Percentiles rank a stretch among this genome's conserved stretches.
These are phyloP conservation scores for Cervus canadensis DNA, from an alignment of 2,113 vertebrate genomes.

Conservation along the genomic window DNA sequence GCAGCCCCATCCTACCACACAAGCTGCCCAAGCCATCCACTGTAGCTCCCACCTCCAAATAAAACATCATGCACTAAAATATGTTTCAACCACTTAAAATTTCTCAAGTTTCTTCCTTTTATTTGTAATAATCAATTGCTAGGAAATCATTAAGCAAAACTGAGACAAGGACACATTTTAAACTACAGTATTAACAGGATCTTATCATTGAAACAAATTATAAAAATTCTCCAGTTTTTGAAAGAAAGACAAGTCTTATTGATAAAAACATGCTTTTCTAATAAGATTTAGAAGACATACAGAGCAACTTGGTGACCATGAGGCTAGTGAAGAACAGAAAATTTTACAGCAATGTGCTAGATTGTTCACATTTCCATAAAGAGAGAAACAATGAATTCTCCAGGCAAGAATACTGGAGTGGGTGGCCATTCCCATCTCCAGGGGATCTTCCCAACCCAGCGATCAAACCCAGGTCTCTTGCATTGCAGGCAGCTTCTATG, in stretches of 20 bases:
- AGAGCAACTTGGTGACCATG: background rate
- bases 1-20: background rate
- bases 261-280: background rate
- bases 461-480: background rate
- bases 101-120: background rate
- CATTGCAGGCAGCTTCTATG: background rate
- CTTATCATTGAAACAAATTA: background rate
- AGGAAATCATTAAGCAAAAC: background rate
- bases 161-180: background rate
- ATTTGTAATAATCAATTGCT: background rate
- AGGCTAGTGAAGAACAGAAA: background rate
- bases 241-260: background rate
- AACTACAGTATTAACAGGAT: background rate
- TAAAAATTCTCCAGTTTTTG: background rate
- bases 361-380: background rate
- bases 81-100: background rate
- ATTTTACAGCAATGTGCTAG: background rate
- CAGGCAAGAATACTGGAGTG: background rate
- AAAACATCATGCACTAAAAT: rapidly evolving
- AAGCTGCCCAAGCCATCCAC: background rate
- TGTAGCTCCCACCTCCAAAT: background rate
- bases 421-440: background rate
- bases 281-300: background rate
- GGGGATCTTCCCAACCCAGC: background rate
- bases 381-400: background rate